Conservation (phyloP, 2,113 vertebrate species). For the Chrysemys picta region DNA sequence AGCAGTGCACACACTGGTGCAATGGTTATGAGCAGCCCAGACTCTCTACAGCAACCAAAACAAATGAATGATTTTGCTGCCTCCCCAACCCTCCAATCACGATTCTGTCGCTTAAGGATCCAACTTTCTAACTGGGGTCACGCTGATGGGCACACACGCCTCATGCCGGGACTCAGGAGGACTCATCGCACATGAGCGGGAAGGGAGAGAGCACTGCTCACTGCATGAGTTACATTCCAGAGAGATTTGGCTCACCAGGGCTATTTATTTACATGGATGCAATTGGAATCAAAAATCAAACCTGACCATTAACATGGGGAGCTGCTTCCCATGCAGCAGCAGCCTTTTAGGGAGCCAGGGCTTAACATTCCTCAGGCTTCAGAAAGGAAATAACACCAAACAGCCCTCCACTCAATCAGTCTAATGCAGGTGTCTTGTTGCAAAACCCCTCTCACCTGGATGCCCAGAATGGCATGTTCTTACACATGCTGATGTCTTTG, state of each 20-base stretch:
- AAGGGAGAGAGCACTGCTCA: neutral
- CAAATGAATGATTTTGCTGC: neutral
- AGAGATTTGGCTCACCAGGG: fast-evolving
- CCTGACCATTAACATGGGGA: neutral
- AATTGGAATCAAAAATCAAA: neutral
- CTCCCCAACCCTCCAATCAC: no score
- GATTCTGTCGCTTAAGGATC: neutral
- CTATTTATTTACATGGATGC: neutral
- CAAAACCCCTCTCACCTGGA: neutral
- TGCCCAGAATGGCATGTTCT: fast-evolving
- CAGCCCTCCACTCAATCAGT: fast-evolving
- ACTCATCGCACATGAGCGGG: neutral
- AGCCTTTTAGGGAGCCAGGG: neutral
- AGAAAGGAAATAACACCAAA: fast-evolving
- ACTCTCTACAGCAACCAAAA: neutral
- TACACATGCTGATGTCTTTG: neutral
- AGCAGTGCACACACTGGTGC: fast-evolving
- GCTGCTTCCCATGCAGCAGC: neutral
- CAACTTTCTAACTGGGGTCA: neutral
- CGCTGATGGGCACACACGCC: fast-evolving
- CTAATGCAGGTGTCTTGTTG: fast-evolving
- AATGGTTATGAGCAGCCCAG: neutral
- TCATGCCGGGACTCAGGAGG: neutral
- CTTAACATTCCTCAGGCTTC: neutral
- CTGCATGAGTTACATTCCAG: fast-evolving